Evolutionary conservation across 2,888 invertebrate genomes (phyloP), one percentile per base, ranked within the genome.

Genomic region (Hydriomena furcata): DNA sequence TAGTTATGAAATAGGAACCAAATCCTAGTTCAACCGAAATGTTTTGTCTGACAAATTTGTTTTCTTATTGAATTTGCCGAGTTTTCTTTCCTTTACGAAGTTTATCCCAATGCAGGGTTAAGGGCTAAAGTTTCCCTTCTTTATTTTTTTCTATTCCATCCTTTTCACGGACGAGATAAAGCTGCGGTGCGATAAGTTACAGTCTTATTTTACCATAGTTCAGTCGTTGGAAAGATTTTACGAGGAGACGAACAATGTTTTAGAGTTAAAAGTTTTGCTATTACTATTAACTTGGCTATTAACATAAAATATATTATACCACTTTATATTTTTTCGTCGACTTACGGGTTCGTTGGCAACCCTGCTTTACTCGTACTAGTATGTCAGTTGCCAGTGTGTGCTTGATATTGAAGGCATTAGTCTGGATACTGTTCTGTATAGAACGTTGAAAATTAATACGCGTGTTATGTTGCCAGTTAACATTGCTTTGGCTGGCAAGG

Each of bases 401-500:
- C n/a, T n/a, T n/a, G n/a, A n/a, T n/a, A n/a, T n/a, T n/a, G n/a
- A n/a, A n/a, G n/a, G n/a, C n/a, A n/a, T n/a, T n/a, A n/a, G n/a
- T n/a, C n/a, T n/a, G n/a, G n/a, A n/a, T n/a, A n/a, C n/a, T n/a
- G n/a, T n/a, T n/a, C n/a, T n/a, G n/a, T n/a, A n/a, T n/a, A n/a
- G n/a, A n/a, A 11, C 8, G 25, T 13, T 40, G 45, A 50, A 50
- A 50, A 54, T 46, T 24, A 54, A 54, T 60, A 38, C 48, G 48
- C 47, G 55, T 55, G 45, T 31, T 25, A 35, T 45, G 38, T 37
- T 41, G 36, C 45, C 44, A 28, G 47, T 56, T 55, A 51, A 58
- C 52, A 58, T 55, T 43, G 40, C 37, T 56, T 35, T 32, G 47
- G 20, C 49, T 51, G 42, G 48, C 60, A 63, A 60, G 61, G 63